phyloP scores from a whole-genome alignment of 2,113 vertebrate species.

The Arvicanthis niloticus region DNA sequence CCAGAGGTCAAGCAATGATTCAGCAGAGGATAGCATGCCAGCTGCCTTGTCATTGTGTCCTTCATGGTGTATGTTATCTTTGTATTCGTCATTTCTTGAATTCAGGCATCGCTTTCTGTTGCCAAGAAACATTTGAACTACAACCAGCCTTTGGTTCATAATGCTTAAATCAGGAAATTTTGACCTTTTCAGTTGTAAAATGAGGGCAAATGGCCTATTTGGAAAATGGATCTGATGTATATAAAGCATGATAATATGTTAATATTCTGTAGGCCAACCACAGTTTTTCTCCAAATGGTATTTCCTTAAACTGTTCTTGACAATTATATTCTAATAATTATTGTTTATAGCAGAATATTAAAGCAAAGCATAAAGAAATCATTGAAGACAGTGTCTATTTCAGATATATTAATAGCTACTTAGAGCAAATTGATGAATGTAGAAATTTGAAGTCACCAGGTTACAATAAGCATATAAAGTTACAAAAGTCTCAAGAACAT shows the following conservation, averaged over 20 bases:
- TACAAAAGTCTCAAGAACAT: neutral
- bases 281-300: slow-evolving; percentile 64
- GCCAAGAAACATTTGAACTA: slow-evolving; percentile 56
- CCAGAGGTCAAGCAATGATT: slow-evolving; percentile 71
- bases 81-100: slow-evolving; percentile 39
- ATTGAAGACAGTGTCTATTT: neutral
- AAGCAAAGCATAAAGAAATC: neutral
- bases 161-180: slow-evolving; percentile 34
- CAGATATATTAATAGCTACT: neutral
- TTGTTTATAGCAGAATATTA: neutral
- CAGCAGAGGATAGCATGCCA: slow-evolving; percentile 46
- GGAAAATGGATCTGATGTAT: neutral
- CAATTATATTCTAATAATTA: neutral
- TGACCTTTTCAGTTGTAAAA: slow-evolving; percentile 59
- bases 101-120: neutral
- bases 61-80: slow-evolving; percentile 52
- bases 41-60: neutral
- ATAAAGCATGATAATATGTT: slow-evolving; percentile 51
- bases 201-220: slow-evolving; percentile 14
- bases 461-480: neutral
- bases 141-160: slow-evolving; percentile 35
- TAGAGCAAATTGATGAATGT: neutral
- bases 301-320: slow-evolving; percentile 48
- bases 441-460: neutral
- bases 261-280: slow-evolving; percentile 44